Percentiles rank a stretch among this genome's conserved stretches.
Conservation (phyloP, 1,140 invertebrate species). For the Euglossa dilemma region DNA sequence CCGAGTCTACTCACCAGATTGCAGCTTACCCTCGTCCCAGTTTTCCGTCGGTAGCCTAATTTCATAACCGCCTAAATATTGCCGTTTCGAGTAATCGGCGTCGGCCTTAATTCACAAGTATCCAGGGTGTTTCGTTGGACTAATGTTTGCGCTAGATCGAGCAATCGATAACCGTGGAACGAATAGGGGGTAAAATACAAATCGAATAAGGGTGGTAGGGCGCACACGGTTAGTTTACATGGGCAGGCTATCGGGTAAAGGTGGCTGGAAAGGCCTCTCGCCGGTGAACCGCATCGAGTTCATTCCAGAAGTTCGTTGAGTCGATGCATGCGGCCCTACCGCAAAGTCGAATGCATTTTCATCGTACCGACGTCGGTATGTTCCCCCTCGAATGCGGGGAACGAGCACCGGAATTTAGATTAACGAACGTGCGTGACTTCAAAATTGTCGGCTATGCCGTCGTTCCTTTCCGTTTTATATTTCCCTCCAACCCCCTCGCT, state of each 20-base stretch:
- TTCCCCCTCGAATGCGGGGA: conserved; percentile 43
- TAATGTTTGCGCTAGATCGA: not conserved
- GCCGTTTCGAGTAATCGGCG: not conserved
- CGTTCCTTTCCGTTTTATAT: conserved; percentile 45
- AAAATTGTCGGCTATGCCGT: conserved; percentile 57
- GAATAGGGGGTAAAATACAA: conserved; percentile 5
- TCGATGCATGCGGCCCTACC: conserved; percentile 43
- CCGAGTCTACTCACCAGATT: too few relatives aligned
- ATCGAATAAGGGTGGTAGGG: not conserved
- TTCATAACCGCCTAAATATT: not conserved
- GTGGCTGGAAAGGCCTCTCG: conserved; percentile 25
- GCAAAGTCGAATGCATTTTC: conserved; percentile 62
- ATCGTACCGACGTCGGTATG: conserved; percentile 59
- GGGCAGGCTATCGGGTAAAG: not conserved
- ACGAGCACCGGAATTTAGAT: conserved; percentile 65
- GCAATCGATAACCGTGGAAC: conserved; percentile 1
- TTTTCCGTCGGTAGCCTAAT: too few relatives aligned
- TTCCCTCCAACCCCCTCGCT: not conserved
- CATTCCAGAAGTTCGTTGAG: conserved; percentile 45
- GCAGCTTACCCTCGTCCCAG: too few relatives aligned
- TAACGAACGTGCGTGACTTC: conserved; percentile 68
- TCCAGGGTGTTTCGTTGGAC: too few relatives aligned
- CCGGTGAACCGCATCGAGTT: conserved; percentile 44
- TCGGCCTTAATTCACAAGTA: not conserved
- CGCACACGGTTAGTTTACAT: conserved; percentile 64